Base-by-base conservation (phyloP, 1,140 invertebrate species). In the Hydropsyche tenuis region DNA sequence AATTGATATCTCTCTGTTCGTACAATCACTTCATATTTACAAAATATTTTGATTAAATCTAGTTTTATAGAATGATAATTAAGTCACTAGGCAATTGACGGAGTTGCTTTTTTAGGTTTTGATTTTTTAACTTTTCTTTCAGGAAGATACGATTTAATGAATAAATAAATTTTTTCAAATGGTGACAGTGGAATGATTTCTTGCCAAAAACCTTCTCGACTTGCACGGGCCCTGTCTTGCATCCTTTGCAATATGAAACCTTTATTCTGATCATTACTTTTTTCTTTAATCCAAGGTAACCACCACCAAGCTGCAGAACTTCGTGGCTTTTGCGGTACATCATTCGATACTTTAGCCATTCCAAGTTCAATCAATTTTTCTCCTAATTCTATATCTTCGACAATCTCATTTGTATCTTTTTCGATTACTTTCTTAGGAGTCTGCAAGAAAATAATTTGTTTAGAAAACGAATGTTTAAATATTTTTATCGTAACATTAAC, bases 321-420 rank as follows among this genome's bases (percentile, higher is more conserved):
- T 27, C 7, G 25, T 25, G 65, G 56, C 22, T 11, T 9, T 16
- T 60, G 20, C 1, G 51, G 16, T 1, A 69, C 45, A 4, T 73
- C 71, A 0, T 43, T 70, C 0, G 63, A 23, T 5, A 75, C 71
- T 18, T 64, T 53, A 0, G 53, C 73, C 9, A 77, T 56, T 12
- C 76, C 76, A n/a, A 74, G 53, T 37, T 77, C 76, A 0, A 77
- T 68, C 3, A 77, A 60, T 18, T 70, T 63, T 25, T 74, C 70
- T 1, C 70, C 73, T 3, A 77, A 22, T 9, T 73, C 65, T 14
- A 77, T 27, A 16, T 73, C 23, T 65, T 77, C 76, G 9, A 72
- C 30, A 9, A 37, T n/a, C n/a, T 22, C 65, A n/a, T 64, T n/a
- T 22, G 62, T 46, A 69, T 56, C 16, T 6, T 65, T 68, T 66